These are phyloP conservation scores for Poecilia picta DNA, from an alignment of 2,797 vertebrate species.

Conservation along the genomic window DNA sequence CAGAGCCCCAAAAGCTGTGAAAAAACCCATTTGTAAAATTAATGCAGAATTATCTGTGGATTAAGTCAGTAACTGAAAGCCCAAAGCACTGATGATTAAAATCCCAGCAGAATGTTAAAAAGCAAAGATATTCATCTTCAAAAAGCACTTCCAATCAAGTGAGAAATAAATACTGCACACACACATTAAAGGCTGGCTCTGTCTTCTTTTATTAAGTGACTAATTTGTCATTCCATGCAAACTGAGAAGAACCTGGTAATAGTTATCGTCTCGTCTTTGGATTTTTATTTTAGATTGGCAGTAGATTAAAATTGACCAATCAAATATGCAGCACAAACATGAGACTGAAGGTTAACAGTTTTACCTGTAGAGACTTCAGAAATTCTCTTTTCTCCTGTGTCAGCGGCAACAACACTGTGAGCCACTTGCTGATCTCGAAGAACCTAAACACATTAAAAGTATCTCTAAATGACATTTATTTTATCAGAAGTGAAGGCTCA, in stretches of 20 bases:
- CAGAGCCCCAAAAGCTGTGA: neutral
- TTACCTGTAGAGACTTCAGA: constrained; percentile 66
- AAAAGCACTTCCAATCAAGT: neutral
- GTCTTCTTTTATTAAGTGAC: neutral
- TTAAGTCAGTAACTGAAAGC: neutral
- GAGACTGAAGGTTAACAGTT: neutral
- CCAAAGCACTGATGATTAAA: neutral
- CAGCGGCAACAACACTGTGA: constrained; percentile 19
- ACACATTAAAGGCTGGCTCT: neutral
- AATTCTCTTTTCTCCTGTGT: constrained; percentile 59
- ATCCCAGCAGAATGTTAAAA: neutral
- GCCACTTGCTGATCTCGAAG: constrained; percentile 73
- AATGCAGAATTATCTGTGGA: neutral
- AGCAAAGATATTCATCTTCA: neutral
- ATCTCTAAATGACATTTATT: neutral
- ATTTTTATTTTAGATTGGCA: no score
- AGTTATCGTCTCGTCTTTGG: neutral
- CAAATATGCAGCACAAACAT: neutral
- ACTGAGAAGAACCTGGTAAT: neutral
- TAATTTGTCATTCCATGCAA: neutral
- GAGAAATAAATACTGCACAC: neutral
- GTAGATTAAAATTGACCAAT: no score
- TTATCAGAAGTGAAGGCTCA: neutral
- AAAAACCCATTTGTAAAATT: neutral
- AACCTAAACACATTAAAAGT: constrained; percentile 64